Conservation (phyloP, 2,888 invertebrate genomes). For the Megalurothrips usitatus region DNA sequence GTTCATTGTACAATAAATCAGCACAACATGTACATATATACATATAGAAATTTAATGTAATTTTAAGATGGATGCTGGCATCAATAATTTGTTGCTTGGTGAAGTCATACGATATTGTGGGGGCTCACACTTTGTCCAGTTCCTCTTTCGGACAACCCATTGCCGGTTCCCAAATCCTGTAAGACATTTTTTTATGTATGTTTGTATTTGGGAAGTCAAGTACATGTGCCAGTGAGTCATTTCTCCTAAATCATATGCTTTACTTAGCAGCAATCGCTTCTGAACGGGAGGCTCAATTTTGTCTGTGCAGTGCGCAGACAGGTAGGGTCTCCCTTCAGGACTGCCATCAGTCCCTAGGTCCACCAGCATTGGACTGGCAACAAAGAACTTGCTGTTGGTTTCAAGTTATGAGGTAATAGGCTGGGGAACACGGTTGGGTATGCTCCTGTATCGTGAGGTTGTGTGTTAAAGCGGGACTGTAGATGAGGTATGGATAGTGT, state of each 20-base stretch:
- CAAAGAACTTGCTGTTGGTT: neutral
- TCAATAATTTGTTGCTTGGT: neutral
- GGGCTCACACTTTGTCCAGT: neutral
- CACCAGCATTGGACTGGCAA: neutral
- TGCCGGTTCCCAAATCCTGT: neutral
- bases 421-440: neutral
- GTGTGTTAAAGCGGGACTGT: neutral
- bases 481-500: neutral
- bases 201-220: neutral
- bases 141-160: neutral
- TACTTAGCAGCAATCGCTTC: neutral
- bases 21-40: conserved; percentile 9
- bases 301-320: conserved; percentile 2
- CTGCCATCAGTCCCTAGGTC: neutral
- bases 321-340: neutral
- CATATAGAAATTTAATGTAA: neutral
- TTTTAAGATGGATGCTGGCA: conserved; percentile 22
- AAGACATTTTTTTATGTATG: neutral
- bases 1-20: conserved; percentile 14
- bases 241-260: neutral
- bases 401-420: neutral
- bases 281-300: neutral
- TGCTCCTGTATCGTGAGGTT: neutral
- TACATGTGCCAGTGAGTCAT: neutral
- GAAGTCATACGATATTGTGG: neutral